These are phyloP conservation scores for Celastrina argiolus DNA, from an alignment of 2,888 invertebrate species.

Conservation along the genomic window DNA sequence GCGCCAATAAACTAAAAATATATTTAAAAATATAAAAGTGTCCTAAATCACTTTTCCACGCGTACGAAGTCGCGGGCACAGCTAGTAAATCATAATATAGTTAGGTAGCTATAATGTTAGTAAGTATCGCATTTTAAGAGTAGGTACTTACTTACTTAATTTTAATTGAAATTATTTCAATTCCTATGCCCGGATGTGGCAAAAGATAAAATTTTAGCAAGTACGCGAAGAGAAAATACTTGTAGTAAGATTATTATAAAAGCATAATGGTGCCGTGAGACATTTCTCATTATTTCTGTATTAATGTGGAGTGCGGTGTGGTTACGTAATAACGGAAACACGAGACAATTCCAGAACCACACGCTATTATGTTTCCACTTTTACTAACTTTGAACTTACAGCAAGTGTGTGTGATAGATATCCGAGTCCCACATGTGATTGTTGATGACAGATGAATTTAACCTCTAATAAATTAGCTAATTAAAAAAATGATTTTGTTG, in stretches of 20 bases:
- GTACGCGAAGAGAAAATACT: slow-evolving; percentile 54
- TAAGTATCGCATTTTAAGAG: too few relatives aligned
- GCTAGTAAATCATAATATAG: too few relatives aligned
- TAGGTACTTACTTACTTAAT: background rate
- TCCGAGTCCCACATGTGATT: background rate
- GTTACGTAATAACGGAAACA: slow-evolving; percentile 35
- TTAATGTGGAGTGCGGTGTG: slow-evolving; percentile 35
- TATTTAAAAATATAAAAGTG: too few relatives aligned
- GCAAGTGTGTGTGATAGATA: background rate
- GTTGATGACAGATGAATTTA: background rate
- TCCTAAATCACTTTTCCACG: too few relatives aligned
- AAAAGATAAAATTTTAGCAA: slow-evolving; percentile 19
- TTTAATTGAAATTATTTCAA: background rate
- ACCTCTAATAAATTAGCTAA: too few relatives aligned
- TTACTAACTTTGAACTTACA: slow-evolving; percentile 21
- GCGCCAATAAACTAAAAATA: too few relatives aligned
- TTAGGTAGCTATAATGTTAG: too few relatives aligned
- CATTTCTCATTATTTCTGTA: slow-evolving; percentile 47
- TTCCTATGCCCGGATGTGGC: background rate
- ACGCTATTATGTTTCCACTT: slow-evolving; percentile 30
- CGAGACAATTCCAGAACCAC: slow-evolving; percentile 32
- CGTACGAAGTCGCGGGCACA: too few relatives aligned
- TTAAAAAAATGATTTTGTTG: too few relatives aligned
- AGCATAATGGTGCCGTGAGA: slow-evolving; percentile 60
- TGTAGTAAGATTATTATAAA: slow-evolving; percentile 52